Base-by-base conservation (phyloP, 2,888 invertebrate genomes). In the Drosophila cyrtoloma region DNA sequence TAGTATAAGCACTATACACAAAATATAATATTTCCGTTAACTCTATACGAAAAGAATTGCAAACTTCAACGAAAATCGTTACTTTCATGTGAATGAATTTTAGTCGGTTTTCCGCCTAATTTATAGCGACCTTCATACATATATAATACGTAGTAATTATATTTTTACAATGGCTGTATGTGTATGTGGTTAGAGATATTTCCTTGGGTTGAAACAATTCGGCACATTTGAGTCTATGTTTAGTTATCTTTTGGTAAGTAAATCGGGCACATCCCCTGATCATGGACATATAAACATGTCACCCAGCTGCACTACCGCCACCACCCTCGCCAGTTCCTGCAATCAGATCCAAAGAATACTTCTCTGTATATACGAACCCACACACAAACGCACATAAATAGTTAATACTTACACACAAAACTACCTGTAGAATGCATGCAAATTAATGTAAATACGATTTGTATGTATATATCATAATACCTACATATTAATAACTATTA, bases 221-320 rank as follows among this genome's bases (percentile, higher is more conserved):
- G 51, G 44, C 60, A 60, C 50, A 65, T 59, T 60, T 39, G 33
- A 58, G 44, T 69, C 30, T 28, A 16, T 51, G 30, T 16, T 39
- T 71, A 71, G 56, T 57, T 47, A 62, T 63, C 33, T 42, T 44
- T 57, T 71, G 76, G 76, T 77, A 77, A 77, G 76, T 67, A 71
- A 77, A 42, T 69, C 70, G 42, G 76, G 63, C n/a, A 26, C 30
- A 72, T 71, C 53, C 57, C 64, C 69, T 62, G 55, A 73, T 69
- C 52, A 62, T 58, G 53, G 61, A 60, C 60, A 79, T 59, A 30
- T 57, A 59, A 55, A 75, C 69, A 73, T 50, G 68, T 63, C 55
- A 75, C 70, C 56, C 67, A 71, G 61, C 57, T 58, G 63, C 77
- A 63, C 68, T 30, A 56, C 65, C 72, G 67, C 28, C 56, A 42